Conservation (phyloP, 2,888 invertebrate genomes). For the Melipona bicolor region DNA sequence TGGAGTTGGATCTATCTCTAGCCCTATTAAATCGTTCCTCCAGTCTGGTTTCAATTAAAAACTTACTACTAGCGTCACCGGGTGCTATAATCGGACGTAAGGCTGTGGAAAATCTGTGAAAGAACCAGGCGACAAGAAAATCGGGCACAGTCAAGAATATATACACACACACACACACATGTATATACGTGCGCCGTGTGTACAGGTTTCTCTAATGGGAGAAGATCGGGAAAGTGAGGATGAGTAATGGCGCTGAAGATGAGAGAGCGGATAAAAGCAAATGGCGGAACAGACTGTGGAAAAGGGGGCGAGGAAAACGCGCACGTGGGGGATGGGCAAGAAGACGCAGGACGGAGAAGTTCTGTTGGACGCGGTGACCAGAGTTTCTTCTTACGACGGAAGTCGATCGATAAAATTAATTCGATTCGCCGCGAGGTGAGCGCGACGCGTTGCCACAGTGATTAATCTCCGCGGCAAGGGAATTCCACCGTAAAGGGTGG, state of each 20-base stretch:
- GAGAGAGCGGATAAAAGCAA: slow-evolving; percentile 36
- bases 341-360: not conserved
- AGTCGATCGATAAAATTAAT: slow-evolving; percentile 28
- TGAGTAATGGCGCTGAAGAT: slow-evolving; percentile 45
- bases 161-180: not conserved
- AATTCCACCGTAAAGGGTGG: not conserved
- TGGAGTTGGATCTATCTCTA: too few species aligned
- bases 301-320: slow-evolving; percentile 12
- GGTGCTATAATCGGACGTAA: slow-evolving; percentile 21
- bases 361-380: not conserved
- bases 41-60: slow-evolving; percentile 23
- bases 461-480: not conserved
- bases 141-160: slow-evolving; percentile 4
- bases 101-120: not conserved
- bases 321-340: not conserved
- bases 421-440: not conserved
- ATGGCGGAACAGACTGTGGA: slow-evolving; percentile 32
- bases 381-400: not conserved
- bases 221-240: slow-evolving; percentile 43
- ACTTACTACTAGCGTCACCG: slow-evolving; percentile 10
- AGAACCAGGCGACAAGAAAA: slow-evolving; percentile 2
- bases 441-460: not conserved
- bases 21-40: slow-evolving; percentile 19
- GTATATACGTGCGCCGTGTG: not conserved
- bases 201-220: slow-evolving; percentile 47